Percentiles rank a stretch among this genome's conserved stretches.
phyloP scores from a whole-genome alignment of 1,140 invertebrate species.

The Monomorium pharaonis region DNA sequence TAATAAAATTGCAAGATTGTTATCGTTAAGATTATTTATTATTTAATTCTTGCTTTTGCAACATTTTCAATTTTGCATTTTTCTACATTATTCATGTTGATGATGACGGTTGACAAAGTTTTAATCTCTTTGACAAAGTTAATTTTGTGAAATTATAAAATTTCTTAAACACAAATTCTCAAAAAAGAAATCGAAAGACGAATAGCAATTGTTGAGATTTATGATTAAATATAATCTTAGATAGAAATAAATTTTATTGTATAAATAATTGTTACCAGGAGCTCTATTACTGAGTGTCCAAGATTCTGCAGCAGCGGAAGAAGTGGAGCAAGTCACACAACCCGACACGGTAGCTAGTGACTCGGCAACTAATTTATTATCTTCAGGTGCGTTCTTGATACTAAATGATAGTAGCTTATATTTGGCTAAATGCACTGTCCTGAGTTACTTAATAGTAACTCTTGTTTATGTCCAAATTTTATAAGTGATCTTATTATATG shows the following conservation, averaged over 20 bases:
- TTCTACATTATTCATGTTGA: background rate
- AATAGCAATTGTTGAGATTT: background rate
- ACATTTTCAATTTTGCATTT: background rate
- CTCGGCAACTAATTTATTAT: conserved; percentile 88
- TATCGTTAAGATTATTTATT: background rate
- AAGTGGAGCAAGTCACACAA: conserved; percentile 88
- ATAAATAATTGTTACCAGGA: conserved; percentile 78
- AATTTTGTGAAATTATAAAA: background rate
- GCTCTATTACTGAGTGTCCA: conserved; percentile 92
- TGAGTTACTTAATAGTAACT: conserved; percentile 49
- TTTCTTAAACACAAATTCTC: background rate
- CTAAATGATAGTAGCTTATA: conserved; percentile 42
- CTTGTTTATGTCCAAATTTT: conserved; percentile 40
- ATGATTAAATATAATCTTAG: background rate
- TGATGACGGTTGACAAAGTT: background rate
- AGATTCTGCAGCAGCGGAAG: conserved; percentile 92
- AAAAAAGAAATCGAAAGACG: background rate
- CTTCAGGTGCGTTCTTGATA: conserved; percentile 87
- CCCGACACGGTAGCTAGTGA: conserved; percentile 86
- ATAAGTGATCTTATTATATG: conserved; percentile 19
- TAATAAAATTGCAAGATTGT: conserved; percentile 40
- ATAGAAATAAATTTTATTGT: conserved; percentile 16
- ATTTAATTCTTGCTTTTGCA: background rate
- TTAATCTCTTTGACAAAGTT: background rate
- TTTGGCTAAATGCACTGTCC: conserved; percentile 56